These are phyloP conservation scores for Sorex fumeus DNA, from an alignment of 2,113 vertebrate species.

Conservation along the genomic window DNA sequence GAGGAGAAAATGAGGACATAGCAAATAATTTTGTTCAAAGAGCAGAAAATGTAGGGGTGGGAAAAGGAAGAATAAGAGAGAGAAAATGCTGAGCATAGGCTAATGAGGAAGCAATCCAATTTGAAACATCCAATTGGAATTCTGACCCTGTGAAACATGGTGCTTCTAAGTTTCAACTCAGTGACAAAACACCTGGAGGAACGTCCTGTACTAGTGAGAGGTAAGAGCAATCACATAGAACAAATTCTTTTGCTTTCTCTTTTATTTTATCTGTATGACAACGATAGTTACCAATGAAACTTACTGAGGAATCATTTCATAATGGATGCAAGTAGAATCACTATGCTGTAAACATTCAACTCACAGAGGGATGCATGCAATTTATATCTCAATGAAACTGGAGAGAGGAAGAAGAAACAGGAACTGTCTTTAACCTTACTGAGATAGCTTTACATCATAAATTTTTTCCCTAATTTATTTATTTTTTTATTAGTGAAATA, in stretches of 20 bases:
- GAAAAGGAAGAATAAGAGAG: not conserved
- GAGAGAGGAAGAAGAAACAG: not conserved
- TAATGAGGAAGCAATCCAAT: not conserved
- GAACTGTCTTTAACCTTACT: not conserved
- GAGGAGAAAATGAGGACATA: not conserved
- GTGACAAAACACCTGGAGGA: not conserved
- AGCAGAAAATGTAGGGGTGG: not conserved
- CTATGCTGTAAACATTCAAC: not conserved
- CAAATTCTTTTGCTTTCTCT: not conserved
- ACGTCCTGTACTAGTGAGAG: not conserved
- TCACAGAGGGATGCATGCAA: not conserved
- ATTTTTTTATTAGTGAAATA: too few relatives aligned
- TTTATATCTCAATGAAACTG: not conserved
- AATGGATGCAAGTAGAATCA: not conserved
- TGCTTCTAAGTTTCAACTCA: not conserved
- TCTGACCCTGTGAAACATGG: not conserved
- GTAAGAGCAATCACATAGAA: not conserved
- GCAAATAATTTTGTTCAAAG: not conserved
- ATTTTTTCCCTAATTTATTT: constrained; percentile 18
- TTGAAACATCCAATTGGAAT: not conserved
- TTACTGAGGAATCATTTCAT: not conserved
- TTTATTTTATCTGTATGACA: not conserved
- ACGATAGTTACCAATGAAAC: not conserved
- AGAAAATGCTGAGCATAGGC: not conserved
- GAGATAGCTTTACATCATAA: not conserved